Evolutionary conservation across 2,797 vertebrate genomes (phyloP).

Genomic region (Numenius phaeopus): DNA sequence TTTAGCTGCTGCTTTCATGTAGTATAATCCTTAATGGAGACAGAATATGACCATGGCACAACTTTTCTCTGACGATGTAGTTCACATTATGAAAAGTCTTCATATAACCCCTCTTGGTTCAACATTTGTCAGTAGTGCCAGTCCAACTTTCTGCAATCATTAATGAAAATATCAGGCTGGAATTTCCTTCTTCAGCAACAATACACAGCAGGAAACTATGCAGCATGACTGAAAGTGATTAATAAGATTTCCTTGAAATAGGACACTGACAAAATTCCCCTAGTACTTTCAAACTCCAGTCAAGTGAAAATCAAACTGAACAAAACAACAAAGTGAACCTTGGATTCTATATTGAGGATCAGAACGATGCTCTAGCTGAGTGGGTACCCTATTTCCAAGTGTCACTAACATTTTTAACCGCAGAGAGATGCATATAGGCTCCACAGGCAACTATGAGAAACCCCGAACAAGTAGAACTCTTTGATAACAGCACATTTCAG

Average conservation of each 20-base stretch:
- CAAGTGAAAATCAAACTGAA: slow-evolving; percentile 43
- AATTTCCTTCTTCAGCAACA: slow-evolving; percentile 43
- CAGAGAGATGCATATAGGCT: neutral
- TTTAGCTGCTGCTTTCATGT: neutral
- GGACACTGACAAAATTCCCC: slow-evolving; percentile 6
- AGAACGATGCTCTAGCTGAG: slow-evolving; percentile 13
- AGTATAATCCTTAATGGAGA: neutral
- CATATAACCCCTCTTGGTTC: neutral
- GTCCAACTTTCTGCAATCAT: slow-evolving; percentile 2
- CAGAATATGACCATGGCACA: neutral
- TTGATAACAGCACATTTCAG: neutral
- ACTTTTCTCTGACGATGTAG: neutral
- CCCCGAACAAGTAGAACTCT: neutral
- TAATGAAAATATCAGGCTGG: slow-evolving; percentile 11
- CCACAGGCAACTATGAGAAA: neutral
- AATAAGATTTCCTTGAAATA: slow-evolving; percentile 49
- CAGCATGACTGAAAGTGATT: slow-evolving; percentile 13
- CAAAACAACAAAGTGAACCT: slow-evolving; percentile 41
- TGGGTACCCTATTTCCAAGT: slow-evolving; percentile 17
- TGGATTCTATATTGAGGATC: slow-evolving; percentile 2
- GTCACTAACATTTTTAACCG: neutral
- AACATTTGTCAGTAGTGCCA: neutral
- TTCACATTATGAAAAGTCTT: neutral
- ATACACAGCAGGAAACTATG: slow-evolving; percentile 14
- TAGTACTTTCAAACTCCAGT: neutral